Percentiles rank a stretch among this genome's conserved stretches.
phyloP scores from a whole-genome alignment of 2,888 invertebrate species.

The Chrysolina oricalcia region DNA sequence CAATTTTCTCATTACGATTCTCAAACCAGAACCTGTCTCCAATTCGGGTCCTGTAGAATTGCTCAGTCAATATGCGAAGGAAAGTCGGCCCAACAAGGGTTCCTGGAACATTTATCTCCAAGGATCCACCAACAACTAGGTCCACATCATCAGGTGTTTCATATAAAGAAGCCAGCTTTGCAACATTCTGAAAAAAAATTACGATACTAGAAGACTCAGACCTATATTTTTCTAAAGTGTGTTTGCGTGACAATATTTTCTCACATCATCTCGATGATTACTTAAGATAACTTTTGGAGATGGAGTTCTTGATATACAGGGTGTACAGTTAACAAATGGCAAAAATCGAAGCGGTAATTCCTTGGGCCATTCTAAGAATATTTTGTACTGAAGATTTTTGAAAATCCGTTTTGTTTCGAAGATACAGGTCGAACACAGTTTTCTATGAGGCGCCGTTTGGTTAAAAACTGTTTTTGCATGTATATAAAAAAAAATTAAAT shows the following conservation, averaged over 20 bases:
- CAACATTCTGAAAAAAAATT: constrained; percentile 75
- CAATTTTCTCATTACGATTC: constrained; percentile 74
- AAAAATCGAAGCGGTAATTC: too few relatives aligned
- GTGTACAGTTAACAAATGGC: too few relatives aligned
- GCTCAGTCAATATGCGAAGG: constrained; percentile 88
- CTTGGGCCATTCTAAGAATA: too few relatives aligned
- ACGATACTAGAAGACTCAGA: neutral
- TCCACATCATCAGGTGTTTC: constrained; percentile 87
- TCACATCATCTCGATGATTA: neutral
- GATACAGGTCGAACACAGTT: too few relatives aligned
- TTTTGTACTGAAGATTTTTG: too few relatives aligned
- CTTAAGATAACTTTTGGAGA: too few relatives aligned
- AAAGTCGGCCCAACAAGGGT: constrained; percentile 89
- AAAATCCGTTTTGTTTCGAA: too few relatives aligned
- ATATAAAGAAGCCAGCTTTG: constrained; percentile 78
- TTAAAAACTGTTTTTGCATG: too few relatives aligned
- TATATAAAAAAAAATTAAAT: too few relatives aligned
- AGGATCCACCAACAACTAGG: constrained; percentile 86
- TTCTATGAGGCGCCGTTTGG: too few relatives aligned
- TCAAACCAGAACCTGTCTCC: constrained; percentile 92
- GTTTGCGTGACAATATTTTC: neutral
- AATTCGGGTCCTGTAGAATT: constrained; percentile 85
- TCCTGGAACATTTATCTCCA: constrained; percentile 84
- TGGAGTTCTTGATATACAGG: too few relatives aligned
- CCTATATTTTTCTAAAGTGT: too few relatives aligned